Evolutionary conservation across 2,888 invertebrate genomes (phyloP).

Genomic region (Andrena dorsata): DNA sequence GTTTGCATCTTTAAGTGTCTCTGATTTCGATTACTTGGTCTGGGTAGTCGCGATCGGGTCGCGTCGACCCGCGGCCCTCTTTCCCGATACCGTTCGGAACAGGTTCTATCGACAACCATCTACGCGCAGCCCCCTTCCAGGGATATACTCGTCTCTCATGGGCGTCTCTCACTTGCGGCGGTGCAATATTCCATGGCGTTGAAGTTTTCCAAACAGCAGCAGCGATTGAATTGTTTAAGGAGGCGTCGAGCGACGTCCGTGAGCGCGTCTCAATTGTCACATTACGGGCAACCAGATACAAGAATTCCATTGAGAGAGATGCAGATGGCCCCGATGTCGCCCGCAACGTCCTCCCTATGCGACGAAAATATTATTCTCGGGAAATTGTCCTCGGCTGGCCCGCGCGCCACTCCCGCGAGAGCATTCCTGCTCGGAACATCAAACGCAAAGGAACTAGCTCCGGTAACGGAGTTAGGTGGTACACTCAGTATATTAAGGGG

Average conservation of each 20-base stretch:
- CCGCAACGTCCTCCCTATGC: background rate
- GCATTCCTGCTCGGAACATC: background rate
- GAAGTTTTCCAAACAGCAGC: background rate
- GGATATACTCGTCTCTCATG: slow-evolving; percentile 33
- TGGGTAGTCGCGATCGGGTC: background rate
- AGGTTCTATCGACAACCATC: slow-evolving; percentile 29
- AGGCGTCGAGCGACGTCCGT: background rate
- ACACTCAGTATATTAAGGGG: slow-evolving; percentile 59
- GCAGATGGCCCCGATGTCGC: background rate
- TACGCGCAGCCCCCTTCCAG: background rate
- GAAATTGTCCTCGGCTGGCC: background rate
- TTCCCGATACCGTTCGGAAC: background rate
- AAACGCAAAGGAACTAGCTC: slow-evolving; percentile 37
- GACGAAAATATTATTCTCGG: background rate
- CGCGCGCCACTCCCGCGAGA: background rate
- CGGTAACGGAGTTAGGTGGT: slow-evolving; percentile 50
- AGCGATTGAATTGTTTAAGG: background rate
- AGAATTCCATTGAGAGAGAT: background rate
- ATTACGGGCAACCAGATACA: background rate
- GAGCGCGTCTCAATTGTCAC: too few relatives aligned
- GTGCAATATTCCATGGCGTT: background rate
- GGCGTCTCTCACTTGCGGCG: too few relatives aligned
- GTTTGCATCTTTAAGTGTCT: slow-evolving; percentile 54
- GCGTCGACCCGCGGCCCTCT: background rate
- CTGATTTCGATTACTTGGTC: slow-evolving; percentile 33